These are phyloP conservation scores for Synanthedon formicaeformis DNA, from an alignment of 2,888 invertebrate species.

Conservation along the genomic window DNA sequence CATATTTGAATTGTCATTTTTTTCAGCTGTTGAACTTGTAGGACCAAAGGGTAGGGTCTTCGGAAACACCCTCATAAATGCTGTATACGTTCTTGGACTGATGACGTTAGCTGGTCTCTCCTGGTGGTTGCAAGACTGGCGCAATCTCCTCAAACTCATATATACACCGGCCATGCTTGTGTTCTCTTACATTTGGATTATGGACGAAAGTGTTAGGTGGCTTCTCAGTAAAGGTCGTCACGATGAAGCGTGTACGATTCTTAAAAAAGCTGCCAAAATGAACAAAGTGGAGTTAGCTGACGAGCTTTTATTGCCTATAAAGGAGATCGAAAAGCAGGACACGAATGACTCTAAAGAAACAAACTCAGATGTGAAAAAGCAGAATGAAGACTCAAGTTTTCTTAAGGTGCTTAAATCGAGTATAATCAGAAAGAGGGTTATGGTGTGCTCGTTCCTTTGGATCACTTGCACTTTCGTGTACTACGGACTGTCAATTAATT, in stretches of 20 bases:
- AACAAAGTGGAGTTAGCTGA: constrained; percentile 68
- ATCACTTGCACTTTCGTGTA: constrained; percentile 84
- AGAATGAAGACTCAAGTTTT: constrained; percentile 25
- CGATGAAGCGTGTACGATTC: constrained; percentile 73
- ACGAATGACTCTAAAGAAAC: constrained; percentile 7
- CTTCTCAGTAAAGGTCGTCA: constrained; percentile 76
- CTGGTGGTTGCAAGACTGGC: constrained; percentile 79
- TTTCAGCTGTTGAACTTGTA: constrained; percentile 82
- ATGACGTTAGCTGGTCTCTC: constrained; percentile 76
- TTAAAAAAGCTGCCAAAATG: constrained; percentile 75
- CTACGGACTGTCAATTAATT: constrained; percentile 83
- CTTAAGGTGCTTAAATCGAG: constrained; percentile 64
- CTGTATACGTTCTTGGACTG: constrained; percentile 79
- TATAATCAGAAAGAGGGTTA: constrained; percentile 66
- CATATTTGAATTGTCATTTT: constrained; percentile 2
- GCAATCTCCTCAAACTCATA: constrained; percentile 72
- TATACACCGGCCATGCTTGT: constrained; percentile 78
- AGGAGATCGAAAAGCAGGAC: constrained; percentile 15
- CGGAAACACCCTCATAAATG: constrained; percentile 78
- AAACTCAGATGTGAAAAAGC: constrained; percentile 14
- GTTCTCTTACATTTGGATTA: constrained; percentile 75
- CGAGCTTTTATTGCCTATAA: constrained; percentile 43
- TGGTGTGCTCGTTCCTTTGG: constrained; percentile 81
- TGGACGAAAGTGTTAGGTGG: constrained; percentile 84
- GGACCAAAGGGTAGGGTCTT: constrained; percentile 81